Percentiles rank a stretch among this genome's conserved stretches.
Conservation (phyloP, 2,888 invertebrate species). For the Scaptomyza parva region DNA sequence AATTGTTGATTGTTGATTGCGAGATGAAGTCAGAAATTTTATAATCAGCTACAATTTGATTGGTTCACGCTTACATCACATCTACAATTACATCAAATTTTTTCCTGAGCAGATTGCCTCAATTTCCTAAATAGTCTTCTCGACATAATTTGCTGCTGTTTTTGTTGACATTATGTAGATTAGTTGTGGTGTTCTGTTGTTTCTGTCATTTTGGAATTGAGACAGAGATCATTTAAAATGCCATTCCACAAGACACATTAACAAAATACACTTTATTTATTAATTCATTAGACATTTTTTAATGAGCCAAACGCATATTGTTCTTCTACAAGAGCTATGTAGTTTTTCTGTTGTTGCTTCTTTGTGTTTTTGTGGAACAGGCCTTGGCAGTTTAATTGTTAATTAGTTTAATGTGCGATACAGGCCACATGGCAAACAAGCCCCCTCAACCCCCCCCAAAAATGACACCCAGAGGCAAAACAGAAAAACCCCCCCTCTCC, state of each 20-base stretch:
- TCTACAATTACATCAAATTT: not conserved
- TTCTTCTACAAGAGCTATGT: constrained; percentile 33
- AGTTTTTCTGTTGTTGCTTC: constrained; percentile 31
- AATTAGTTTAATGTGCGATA: constrained; percentile 77
- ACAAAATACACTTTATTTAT: constrained; percentile 75
- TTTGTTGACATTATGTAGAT: constrained; percentile 35
- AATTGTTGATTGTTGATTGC: too few species aligned
- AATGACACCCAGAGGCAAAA: constrained; percentile 45
- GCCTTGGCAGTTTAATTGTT: constrained; percentile 77
- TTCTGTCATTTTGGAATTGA: constrained; percentile 25
- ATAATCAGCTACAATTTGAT: too few species aligned
- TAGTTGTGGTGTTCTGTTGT: constrained; percentile 1
- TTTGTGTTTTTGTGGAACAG: constrained; percentile 14
- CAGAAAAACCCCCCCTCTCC: too few species aligned
- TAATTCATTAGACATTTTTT: constrained; percentile 78
- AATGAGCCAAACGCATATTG: constrained; percentile 70
- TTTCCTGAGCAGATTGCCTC: constrained; percentile 6
- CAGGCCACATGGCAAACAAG: constrained; percentile 69
- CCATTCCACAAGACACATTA: constrained; percentile 40
- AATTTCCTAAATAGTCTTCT: not conserved
- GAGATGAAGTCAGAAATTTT: too few species aligned
- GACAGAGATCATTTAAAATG: constrained; percentile 45
- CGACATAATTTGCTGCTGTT: constrained; percentile 25
- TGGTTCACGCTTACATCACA: too few species aligned
- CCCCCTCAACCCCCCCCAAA: constrained; percentile 3